Base-by-base conservation (phyloP, 2,888 invertebrate species). In the Acanthosepion pharaonis region DNA sequence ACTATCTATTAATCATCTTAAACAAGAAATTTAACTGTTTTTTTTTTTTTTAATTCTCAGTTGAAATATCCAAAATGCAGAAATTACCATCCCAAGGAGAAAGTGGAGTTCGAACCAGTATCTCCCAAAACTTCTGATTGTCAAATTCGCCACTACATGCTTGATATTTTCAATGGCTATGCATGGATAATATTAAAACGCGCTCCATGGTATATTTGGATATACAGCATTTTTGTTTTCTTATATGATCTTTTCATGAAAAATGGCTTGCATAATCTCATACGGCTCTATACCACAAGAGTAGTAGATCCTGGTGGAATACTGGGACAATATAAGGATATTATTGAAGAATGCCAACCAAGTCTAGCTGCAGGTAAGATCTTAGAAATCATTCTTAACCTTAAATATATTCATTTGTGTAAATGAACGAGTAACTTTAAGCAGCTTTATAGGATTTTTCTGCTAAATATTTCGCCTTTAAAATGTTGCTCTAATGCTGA, bases 111-210 rank as follows among this genome's bases (percentile, higher is more conserved):
- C 49, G 42, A 94, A 49, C 64, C 91, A 18, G 20, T 95, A 18
- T 9, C 11, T 11, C 5, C 78, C 9, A 8, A 78, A 78, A 78
- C 9, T 15, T 33, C 78, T 78, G 78, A 78, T 78, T 78, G n/a
- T 78, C 15, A 78, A 78, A 33, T 78, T 49, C 93, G 28, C 18
- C 96, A 96, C 94, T 95, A 95, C 64, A 94, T 96, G 28, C 95
- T 97, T 8, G 95, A 97, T 94, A 97, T 97, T 95, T 97, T 96
- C 94, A 95, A 95, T 25, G 59, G 95, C 0, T 97, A 96, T 94
- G 95, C 96, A 23, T 95, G 95, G 95, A 95, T 95, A n/a, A 94
- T 96, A 18, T 96, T 96, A 93, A 96, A 94, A 11, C 95, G 96
- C 94, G 96, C 96, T 3, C 96, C 97, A 0, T 96, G 96, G 96